Conservation (phyloP, 2,888 invertebrate species). For the Calliphora vomitoria region DNA sequence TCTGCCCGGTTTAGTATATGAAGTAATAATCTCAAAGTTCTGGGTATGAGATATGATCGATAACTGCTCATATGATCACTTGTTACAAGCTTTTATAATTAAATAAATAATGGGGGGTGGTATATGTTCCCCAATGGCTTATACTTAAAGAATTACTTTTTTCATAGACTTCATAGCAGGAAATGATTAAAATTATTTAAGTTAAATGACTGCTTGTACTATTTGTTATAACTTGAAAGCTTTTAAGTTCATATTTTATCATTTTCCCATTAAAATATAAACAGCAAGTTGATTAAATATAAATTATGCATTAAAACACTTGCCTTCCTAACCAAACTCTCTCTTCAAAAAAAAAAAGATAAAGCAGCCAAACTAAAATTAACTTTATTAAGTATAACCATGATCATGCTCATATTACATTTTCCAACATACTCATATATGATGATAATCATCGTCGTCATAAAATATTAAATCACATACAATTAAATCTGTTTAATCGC, state of each 20-base stretch:
- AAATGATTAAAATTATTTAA: not conserved
- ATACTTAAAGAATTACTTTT: too few species aligned
- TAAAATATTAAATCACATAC: slow-evolving; percentile 41
- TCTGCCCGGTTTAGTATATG: too few species aligned
- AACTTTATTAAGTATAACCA: not conserved
- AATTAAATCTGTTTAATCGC: slow-evolving; percentile 31
- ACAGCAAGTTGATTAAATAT: too few species aligned
- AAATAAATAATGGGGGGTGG: too few species aligned
- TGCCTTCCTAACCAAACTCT: too few species aligned
- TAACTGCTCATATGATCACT: too few species aligned
- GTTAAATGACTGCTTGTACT: not conserved
- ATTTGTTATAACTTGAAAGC: too few species aligned
- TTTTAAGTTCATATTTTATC: not conserved
- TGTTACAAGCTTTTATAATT: too few species aligned
- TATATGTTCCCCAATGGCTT: too few species aligned
- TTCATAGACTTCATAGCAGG: not conserved
- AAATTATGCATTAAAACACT: too few species aligned
- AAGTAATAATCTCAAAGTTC: too few species aligned
- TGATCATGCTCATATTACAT: slow-evolving; percentile 36
- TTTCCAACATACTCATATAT: not conserved
- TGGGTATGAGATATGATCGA: too few species aligned
- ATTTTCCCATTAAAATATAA: not conserved
- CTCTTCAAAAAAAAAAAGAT: not conserved
- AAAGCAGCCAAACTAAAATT: not conserved
- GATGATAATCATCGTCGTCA: not conserved